Base-by-base conservation (phyloP, 2,888 invertebrate genomes). In the Tetrapedia diversipes region DNA sequence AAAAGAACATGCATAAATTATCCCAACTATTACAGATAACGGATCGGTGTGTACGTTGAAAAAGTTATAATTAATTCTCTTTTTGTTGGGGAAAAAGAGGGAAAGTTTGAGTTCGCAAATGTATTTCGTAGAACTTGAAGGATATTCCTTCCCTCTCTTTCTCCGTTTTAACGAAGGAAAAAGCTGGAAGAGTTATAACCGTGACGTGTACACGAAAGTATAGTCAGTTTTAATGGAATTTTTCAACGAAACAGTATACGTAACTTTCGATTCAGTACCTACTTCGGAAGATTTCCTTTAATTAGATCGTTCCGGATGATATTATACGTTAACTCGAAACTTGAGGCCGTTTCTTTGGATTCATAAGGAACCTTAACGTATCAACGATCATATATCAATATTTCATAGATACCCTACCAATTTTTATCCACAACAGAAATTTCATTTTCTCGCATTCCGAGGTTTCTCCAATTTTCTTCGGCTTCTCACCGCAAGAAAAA, bases 51-150 rank as follows among this genome's bases (percentile, higher is more conserved):
- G 16, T 4, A 27, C n/a, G 47, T 47, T 47, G n/a, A 39, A 2
- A 19, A 68, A 60, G 39, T 68, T 41, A 24, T 68, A 68, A 60
- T 59, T 67, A 67, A 67, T 59, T 37, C 43, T 45, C 22, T 39
- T 29, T 24, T 49, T 54, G 54, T 29, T 49, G 16, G 1, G n/a
- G 3, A 41, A 11, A 39, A 32, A n/a, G 29, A 29, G 32, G n/a
- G 8, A 14, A 45, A 32, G 29, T n/a, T 19, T 8, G 11, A 29
- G 19, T 7, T 43, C 8, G 59, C 6, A 60, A 60, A 60, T 59
- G 27, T 41, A 65, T 54, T 22, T 53, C 22, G 1, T n/a, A 32
- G 22, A 70, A 41, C 29, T 65, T 29, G 49, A 8, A 27, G 16
- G 19, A 19, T 34, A 32, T 32, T 56, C n/a, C n/a, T 27, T 34